Conservation (phyloP, 1,140 invertebrate species). For the Philotrypesis tridentata region DNA sequence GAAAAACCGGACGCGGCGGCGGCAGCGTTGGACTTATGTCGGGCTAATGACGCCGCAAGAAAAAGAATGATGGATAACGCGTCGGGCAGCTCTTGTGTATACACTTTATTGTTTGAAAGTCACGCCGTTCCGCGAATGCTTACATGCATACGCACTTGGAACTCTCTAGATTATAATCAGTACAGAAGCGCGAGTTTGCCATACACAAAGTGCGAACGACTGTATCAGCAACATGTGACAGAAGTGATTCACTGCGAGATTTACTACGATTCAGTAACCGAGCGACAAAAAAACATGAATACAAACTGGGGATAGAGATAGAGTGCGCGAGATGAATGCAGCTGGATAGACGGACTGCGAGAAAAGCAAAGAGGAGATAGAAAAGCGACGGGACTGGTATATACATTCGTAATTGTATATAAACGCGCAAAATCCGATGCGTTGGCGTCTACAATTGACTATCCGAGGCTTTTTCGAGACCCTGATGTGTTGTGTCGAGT, state of each 20-base stretch:
- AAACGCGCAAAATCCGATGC: background rate
- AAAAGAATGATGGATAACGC: conserved; percentile 20
- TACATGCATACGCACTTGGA: too few relatives aligned
- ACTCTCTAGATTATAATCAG: too few relatives aligned
- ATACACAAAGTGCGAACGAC: background rate
- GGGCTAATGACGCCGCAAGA: background rate
- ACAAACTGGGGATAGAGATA: background rate
- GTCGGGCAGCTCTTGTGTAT: too few relatives aligned
- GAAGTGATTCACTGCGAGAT: background rate
- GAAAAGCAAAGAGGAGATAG: too few relatives aligned
- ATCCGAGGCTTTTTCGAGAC: background rate
- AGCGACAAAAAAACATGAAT: background rate
- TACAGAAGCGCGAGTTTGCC: too few relatives aligned
- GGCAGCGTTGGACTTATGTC: background rate
- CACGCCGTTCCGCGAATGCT: too few relatives aligned
- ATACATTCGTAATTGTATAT: too few relatives aligned
- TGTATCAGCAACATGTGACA: background rate
- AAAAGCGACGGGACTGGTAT: background rate
- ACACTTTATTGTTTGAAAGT: too few relatives aligned
- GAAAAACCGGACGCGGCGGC: background rate
- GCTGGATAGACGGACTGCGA: background rate
- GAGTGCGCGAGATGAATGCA: background rate
- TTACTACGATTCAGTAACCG: too few relatives aligned
- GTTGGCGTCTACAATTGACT: too few relatives aligned
- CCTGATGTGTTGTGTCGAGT: background rate